phyloP scores from a whole-genome alignment of 2,113 vertebrate genomes.

The Ctenodactylus gundi region DNA sequence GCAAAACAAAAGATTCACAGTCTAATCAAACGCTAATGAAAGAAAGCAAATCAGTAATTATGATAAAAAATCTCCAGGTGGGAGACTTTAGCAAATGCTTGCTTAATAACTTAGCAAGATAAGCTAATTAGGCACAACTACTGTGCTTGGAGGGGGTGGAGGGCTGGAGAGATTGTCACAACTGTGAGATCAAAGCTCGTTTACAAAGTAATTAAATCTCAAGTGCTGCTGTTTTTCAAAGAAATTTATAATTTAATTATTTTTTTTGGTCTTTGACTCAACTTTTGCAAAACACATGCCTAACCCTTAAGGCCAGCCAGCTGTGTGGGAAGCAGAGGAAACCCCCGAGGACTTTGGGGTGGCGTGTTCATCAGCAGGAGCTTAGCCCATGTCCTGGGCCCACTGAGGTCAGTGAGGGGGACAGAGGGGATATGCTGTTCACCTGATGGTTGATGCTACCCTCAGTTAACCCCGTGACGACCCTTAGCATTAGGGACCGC shows the following conservation, averaged over 20 bases:
- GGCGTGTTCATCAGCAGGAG: neutral
- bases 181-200: conserved; percentile 52
- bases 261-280: conserved; percentile 33
- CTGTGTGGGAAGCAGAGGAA: neutral
- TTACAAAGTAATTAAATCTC: conserved; percentile 53
- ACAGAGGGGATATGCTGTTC: neutral
- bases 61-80: conserved; percentile 2
- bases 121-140: conserved; percentile 46
- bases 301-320: neutral
- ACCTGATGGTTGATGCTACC: neutral
- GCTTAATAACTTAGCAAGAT: conserved; percentile 49
- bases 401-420: neutral
- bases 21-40: neutral
- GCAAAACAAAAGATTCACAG: neutral
- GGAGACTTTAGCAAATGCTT: conserved; percentile 56
- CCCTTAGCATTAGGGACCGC: neutral
- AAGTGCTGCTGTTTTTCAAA: neutral
- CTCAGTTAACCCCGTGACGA: neutral
- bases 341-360: neutral
- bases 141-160: neutral
- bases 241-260: too few species aligned
- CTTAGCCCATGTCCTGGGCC: neutral
- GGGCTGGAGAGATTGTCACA: conserved; percentile 15
- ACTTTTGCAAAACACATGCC: neutral
- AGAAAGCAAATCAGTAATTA: conserved; percentile 45